Percentiles rank a stretch among this genome's conserved stretches.
These are phyloP conservation scores for Anguilla obscura DNA, from an alignment of 2,797 vertebrate genomes.

Conservation along the genomic window DNA sequence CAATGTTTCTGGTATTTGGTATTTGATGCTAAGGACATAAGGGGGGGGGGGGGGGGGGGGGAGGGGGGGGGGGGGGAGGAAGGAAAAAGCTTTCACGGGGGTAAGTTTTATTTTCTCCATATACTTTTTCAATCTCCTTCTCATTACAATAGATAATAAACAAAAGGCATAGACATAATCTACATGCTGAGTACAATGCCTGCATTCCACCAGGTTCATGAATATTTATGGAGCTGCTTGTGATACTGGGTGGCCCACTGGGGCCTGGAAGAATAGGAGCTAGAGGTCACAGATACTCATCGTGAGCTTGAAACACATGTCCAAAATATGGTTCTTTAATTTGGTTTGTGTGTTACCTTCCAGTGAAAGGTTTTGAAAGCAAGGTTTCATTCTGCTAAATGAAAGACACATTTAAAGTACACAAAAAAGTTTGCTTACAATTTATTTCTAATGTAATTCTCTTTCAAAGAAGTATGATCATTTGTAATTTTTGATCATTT, in stretches of 20 bases:
- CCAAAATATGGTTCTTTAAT: not conserved
- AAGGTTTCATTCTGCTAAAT: not conserved
- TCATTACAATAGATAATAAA: constrained; percentile 23
- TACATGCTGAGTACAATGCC: not conserved
- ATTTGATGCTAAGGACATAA: constrained; percentile 7
- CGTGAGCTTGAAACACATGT: not conserved
- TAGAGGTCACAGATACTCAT: not conserved
- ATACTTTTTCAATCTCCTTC: constrained; percentile 2
- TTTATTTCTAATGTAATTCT: not conserved
- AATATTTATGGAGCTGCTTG: constrained; percentile 12
- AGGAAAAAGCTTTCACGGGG: not conserved
- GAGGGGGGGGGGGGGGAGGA: not conserved
- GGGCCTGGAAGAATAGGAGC: not conserved
- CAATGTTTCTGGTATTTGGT: not conserved
- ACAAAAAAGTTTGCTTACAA: not conserved
- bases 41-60: not conserved
- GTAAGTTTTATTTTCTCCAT: not conserved
- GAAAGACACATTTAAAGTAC: not conserved
- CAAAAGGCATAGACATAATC: not conserved
- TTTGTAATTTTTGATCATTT: not conserved
- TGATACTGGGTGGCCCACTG: not conserved
- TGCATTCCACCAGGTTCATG: not conserved
- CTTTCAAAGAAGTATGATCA: not conserved
- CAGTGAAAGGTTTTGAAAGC: not conserved
- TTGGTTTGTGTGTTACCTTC: not conserved